Base-by-base conservation (phyloP, 2,113 vertebrate species). In the Gopherus evgoodei region DNA sequence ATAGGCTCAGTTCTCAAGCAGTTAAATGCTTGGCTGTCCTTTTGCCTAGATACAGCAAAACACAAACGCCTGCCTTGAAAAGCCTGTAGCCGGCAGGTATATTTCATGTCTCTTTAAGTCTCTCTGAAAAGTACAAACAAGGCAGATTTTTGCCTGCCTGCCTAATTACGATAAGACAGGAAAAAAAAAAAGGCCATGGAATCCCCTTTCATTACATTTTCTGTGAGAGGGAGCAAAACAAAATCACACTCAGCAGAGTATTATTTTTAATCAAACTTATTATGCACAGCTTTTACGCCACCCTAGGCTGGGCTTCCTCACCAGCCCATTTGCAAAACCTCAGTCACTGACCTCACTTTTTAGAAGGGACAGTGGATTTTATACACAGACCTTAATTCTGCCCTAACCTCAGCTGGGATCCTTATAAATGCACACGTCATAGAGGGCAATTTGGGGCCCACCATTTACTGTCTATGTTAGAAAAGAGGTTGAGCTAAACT, bases 121-220 rank as follows among this genome's bases (percentile, higher is more conserved):
- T 16, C 84, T 87, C 9, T 1, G 54, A 88, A 93, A 95, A 84
- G 35, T 84, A 69, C 84, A 83, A 78, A 95, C 5, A 1, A 86
- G 47, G 62, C 87, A 91, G 25, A 86, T 57, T 93, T 94, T 91
- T 91, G 38, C 78, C 49, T 12, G 38, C 38, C 62, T 44, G 38
- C 11, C 38, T 92, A 89, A 88, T 72, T 35, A 95, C 7, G 10
- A 14, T 11, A 93, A 91, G n/a, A 89, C 79, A 72, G 21, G 1
- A 16, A 8, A 5, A 72, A 81, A 81, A 31, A 31, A 44, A 79
- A 0, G 1, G 24, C 29, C 22, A 22, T 50, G 81, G 54, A 89
- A 92, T 94, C 49, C 49, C 91, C 80, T 84, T 83, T 53, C 11
- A 13, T 92, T 86, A 56, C 35, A 17, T 90, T 96, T 94, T 89